A percentile compares a stretch with the other conserved stretches of the same genome.
Evolutionary conservation across 2,888 invertebrate species (phyloP).

Genomic region (Aphodius granarius): DNA sequence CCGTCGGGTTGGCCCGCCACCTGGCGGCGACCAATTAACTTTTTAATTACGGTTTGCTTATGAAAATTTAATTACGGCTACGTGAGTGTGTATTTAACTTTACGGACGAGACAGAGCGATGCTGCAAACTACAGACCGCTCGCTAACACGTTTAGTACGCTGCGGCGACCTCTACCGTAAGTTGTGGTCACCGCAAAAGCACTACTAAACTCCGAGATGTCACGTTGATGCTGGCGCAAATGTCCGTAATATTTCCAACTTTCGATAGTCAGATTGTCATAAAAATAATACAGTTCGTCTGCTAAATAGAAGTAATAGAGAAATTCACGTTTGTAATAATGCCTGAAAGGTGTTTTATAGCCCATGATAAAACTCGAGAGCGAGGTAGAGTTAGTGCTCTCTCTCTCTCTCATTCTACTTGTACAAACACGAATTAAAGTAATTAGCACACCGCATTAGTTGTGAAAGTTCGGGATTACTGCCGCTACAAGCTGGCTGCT

Average conservation of each 20-base stretch:
- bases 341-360: neutral
- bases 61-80: neutral
- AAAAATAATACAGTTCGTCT: too few relatives aligned
- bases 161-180: neutral
- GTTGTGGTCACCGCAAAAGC: neutral
- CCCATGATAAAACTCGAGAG: neutral
- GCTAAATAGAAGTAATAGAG: too few relatives aligned
- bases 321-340: neutral
- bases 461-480: neutral
- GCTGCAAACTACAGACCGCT: neutral
- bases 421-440: constrained; percentile 7
- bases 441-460: constrained; percentile 14
- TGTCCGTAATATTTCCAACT: too few relatives aligned
- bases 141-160: neutral
- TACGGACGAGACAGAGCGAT: neutral
- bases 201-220: neutral
- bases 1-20: neutral
- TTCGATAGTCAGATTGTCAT: too few relatives aligned
- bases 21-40: neutral
- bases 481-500: neutral
- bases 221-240: too few relatives aligned
- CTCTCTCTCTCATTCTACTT: neutral
- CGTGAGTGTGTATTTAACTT: neutral
- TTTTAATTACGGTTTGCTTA: neutral
- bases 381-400: neutral